Base-by-base conservation (phyloP, 2,113 vertebrate species). In the Tamias sibiricus region DNA sequence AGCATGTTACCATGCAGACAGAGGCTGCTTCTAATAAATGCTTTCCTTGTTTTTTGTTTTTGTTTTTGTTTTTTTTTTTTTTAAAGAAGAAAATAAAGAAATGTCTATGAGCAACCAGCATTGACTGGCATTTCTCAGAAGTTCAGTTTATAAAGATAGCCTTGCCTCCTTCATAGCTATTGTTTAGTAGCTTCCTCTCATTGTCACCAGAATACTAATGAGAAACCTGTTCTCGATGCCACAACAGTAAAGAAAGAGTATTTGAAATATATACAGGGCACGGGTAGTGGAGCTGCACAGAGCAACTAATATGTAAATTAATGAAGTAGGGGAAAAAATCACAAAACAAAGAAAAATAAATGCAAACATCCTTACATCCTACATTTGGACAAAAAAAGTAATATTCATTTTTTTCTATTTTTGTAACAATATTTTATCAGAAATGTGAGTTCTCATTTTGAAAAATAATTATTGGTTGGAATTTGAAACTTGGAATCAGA, bases 131-230 rank as follows among this genome's bases (percentile, higher is more conserved):
- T 71, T 96, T 93, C 71, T 85, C 57, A 71, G 44, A 97, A 92
- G 37, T 52, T 94, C n/a, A 3, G 37, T 49, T 88, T 92, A 20
- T 37, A 91, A 83, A 44, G 80, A 86, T 62, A 96, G 69, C 30
- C 49, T 79, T 30, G 57, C 42, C 57, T 97, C 52, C 40, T 68
- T 52, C 22, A 4, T 62, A 32, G 8, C 69, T 80, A 66, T 90
- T 80, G 64, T 82, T 95, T 83, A 64, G 64, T 62, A 92, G 69
- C 75, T 84, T 69, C 79, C 32, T 79, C 59, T 94, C 68, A 20
- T 30, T 89, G 49, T 94, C 62, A 85, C 49, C 76, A 84, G 87
- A 90, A 96, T 95, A 76, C 87, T 92, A 96, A 96, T 81, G 59
- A 95, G 87, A 80, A 97, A 68, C 28, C 30, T 77, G 19, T 68